These are phyloP conservation scores for Eubucco bourcierii DNA, from an alignment of 2,113 vertebrate species.

Conservation along the genomic window DNA sequence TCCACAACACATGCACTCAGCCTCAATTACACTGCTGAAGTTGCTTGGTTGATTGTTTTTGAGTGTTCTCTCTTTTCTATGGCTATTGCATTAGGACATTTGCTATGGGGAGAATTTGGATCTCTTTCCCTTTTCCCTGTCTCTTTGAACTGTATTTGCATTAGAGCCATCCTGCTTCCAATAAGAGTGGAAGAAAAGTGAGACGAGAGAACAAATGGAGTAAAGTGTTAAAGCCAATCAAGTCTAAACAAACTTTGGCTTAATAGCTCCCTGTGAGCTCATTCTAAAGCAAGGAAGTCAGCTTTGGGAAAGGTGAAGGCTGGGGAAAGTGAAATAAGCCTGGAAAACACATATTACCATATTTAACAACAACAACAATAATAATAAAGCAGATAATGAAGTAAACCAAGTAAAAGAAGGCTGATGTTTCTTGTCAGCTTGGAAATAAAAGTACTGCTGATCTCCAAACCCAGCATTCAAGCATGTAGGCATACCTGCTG, in stretches of 20 bases:
- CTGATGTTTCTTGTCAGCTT: not conserved
- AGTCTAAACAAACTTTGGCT: conserved; percentile 39
- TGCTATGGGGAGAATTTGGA: not conserved
- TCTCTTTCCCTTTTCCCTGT: not conserved
- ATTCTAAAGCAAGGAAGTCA: not conserved
- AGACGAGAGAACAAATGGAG: conserved; percentile 26
- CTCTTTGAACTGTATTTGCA: not conserved
- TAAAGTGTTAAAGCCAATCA: conserved; percentile 28
- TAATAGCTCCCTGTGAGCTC: conserved; percentile 12
- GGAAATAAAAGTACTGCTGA: not conserved
- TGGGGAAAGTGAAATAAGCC: not conserved
- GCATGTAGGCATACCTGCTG: not conserved
- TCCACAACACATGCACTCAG: not conserved
- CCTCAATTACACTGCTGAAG: not conserved
- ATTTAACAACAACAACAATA: not conserved
- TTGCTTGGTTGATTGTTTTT: not conserved
- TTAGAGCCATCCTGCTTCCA: not conserved
- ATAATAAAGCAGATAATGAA: not conserved
- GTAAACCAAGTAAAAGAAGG: not conserved
- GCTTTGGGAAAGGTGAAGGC: not conserved
- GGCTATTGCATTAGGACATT: not conserved
- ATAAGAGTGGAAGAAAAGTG: not conserved
- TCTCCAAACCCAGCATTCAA: not conserved
- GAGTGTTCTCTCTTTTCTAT: not conserved
- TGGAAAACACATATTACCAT: not conserved